A percentile compares a stretch with the other conserved stretches of the same genome.
Conservation (phyloP, 2,113 vertebrate species). For the Calidris pygmaea region DNA sequence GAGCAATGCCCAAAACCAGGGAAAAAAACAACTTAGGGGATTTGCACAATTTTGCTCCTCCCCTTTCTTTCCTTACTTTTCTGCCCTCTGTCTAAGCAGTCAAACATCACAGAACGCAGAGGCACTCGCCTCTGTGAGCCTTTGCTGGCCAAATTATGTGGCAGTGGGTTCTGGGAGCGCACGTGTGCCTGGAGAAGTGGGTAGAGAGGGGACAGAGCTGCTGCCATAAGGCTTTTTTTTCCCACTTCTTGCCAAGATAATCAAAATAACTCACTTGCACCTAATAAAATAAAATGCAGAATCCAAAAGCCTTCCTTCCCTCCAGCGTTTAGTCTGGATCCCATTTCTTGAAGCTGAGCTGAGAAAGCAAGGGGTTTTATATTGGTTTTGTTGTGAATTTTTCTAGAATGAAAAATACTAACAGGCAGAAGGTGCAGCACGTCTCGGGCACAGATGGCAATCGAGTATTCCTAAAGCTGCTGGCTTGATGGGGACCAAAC, state of each 20-base stretch:
- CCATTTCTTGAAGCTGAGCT: conserved; percentile 19
- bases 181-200: not conserved
- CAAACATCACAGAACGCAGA: not conserved
- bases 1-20: not conserved
- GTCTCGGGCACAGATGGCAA: not conserved
- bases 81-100: not conserved
- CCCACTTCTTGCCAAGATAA: conserved; percentile 51
- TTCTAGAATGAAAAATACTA: not conserved
- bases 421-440: not conserved
- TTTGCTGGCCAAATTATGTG: not conserved
- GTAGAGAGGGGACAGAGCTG: conserved; percentile 5
- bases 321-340: conserved; percentile 37
- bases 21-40: not conserved
- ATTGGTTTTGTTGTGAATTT: not conserved
- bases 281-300: conserved; percentile 60
- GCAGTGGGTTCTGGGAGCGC: not conserved
- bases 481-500: not conserved
- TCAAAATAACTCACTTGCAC: conserved; percentile 65
- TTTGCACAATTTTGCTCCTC: not conserved
- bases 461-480: not conserved
- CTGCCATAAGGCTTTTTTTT: not conserved
- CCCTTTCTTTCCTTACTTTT: not conserved
- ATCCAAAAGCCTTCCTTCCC: conserved; percentile 59
- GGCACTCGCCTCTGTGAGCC: not conserved
- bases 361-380: not conserved